phyloP scores from a whole-genome alignment of 2,888 invertebrate genomes.

The Pheosia tremula region DNA sequence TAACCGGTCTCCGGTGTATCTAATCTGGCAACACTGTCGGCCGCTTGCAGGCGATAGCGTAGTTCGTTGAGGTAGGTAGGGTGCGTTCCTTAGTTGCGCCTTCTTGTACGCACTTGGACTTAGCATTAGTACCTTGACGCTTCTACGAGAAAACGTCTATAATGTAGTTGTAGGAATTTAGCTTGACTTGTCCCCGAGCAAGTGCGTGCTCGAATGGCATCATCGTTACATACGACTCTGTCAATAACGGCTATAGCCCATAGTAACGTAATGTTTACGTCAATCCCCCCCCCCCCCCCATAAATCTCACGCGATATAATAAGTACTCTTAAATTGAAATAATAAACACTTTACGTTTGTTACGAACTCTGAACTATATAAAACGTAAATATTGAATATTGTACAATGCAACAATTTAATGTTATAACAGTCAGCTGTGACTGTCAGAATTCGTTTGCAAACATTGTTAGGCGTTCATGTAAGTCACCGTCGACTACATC shows the following conservation, averaged over 20 bases:
- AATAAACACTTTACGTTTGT: constrained; percentile 1
- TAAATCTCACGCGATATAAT: constrained; percentile 9
- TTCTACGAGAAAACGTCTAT: constrained; percentile 26
- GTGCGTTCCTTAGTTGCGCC: constrained; percentile 42
- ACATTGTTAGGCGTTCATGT: constrained; percentile 34
- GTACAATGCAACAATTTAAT: constrained; percentile 45
- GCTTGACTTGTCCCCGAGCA: constrained; percentile 31
- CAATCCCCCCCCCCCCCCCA: constrained; percentile 19
- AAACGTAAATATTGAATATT: constrained; percentile 29
- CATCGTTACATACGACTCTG: constrained; percentile 26
- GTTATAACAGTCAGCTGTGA: constrained; percentile 38
- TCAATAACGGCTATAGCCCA: constrained; percentile 26
- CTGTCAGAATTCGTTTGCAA: constrained; percentile 47
- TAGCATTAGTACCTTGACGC: constrained; percentile 36
- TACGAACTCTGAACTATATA: constrained; percentile 28
- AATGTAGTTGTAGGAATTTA: constrained; percentile 35
- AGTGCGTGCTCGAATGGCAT: constrained; percentile 37
- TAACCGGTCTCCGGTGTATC: too few relatives aligned
- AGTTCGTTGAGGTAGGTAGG: constrained; percentile 33
- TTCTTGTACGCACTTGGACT: constrained; percentile 35
- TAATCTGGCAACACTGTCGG: neutral
- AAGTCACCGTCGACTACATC: constrained; percentile 66
- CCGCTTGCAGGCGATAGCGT: constrained; percentile 22
- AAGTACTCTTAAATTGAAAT: constrained; percentile 5
- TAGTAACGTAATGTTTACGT: constrained; percentile 28